phyloP scores from a whole-genome alignment of 35 echinoderm and acorn worm genomes.

The Diadema setosum region DNA sequence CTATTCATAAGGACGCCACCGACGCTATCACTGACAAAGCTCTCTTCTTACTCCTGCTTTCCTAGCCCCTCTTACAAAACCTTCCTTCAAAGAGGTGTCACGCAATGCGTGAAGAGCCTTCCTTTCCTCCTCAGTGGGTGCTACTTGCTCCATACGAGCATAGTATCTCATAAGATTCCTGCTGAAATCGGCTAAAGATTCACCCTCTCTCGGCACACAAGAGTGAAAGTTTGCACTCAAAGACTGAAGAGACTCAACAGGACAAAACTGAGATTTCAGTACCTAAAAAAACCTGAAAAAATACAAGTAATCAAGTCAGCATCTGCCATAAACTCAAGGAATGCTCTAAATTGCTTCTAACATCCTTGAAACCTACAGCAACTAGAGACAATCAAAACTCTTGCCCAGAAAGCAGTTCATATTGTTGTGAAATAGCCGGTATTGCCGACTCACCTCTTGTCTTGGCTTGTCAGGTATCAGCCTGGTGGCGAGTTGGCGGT shows the following conservation, averaged over 20 bases:
- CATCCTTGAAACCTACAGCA: too few relatives aligned
- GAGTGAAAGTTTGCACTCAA: conserved; percentile 21
- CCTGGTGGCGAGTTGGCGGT: too few relatives aligned
- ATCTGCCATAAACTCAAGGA: too few relatives aligned
- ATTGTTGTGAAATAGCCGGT: too few relatives aligned
- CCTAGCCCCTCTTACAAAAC: conserved; percentile 35
- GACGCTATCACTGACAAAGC: too few relatives aligned
- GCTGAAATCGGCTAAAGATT: conserved; percentile 36
- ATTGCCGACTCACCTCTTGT: too few relatives aligned
- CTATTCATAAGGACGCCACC: too few relatives aligned
- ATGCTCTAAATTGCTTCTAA: too few relatives aligned
- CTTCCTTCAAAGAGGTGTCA: conserved; percentile 21
- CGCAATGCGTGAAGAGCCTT: not conserved
- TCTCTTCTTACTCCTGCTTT: conserved; percentile 38
- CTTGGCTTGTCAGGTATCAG: too few relatives aligned
- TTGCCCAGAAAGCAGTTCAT: too few relatives aligned
- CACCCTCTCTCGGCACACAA: not conserved
- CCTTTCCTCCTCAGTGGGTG: conserved; percentile 1
- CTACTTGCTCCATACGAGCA: conserved; percentile 5
- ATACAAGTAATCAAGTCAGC: too few relatives aligned
- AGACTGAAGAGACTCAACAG: not conserved
- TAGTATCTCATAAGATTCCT: conserved; percentile 13
- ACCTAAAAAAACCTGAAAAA: not conserved
- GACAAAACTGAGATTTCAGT: conserved; percentile 27
- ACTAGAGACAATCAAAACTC: too few relatives aligned